Evolutionary conservation across 2,888 invertebrate species (phyloP).

Genomic region (Synergus umbraculus): DNA sequence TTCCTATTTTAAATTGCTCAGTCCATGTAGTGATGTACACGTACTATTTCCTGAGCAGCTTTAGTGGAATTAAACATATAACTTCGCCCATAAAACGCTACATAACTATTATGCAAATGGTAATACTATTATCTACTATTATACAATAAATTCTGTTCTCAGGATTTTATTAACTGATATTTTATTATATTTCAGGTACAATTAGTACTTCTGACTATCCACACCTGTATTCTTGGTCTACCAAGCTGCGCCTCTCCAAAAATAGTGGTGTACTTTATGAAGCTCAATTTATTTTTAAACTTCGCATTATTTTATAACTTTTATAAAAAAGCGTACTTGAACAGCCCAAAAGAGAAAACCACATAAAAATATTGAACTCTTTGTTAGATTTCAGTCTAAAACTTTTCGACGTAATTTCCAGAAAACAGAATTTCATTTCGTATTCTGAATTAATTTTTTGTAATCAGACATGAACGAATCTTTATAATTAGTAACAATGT

Average conservation of each 20-base stretch:
- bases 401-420: not conserved
- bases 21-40: conserved; percentile 87
- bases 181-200: conserved; percentile 22
- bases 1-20: conserved; percentile 81
- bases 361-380: not conserved
- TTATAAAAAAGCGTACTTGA: conserved; percentile 12
- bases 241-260: conserved; percentile 80
- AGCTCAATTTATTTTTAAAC: conserved; percentile 78
- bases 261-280: conserved; percentile 78
- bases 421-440: too few relatives aligned
- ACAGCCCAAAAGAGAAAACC: not conserved
- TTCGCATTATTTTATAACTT: conserved; percentile 21
- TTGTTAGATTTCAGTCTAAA: not conserved
- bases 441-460: too few relatives aligned
- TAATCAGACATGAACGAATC: too few relatives aligned
- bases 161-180: not conserved
- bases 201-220: not conserved
- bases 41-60: conserved; percentile 83
- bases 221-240: conserved; percentile 66
- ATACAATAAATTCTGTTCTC: not conserved
- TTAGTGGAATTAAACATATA: conserved; percentile 79
- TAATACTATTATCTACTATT: conserved; percentile 66
- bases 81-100: conserved; percentile 80
- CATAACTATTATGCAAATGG: conserved; percentile 82
- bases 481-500: too few relatives aligned